Evolutionary conservation across 2,888 invertebrate species (phyloP), one percentile per base, ranked within the genome.

Genomic region (Rhorus exstirpatorius): DNA sequence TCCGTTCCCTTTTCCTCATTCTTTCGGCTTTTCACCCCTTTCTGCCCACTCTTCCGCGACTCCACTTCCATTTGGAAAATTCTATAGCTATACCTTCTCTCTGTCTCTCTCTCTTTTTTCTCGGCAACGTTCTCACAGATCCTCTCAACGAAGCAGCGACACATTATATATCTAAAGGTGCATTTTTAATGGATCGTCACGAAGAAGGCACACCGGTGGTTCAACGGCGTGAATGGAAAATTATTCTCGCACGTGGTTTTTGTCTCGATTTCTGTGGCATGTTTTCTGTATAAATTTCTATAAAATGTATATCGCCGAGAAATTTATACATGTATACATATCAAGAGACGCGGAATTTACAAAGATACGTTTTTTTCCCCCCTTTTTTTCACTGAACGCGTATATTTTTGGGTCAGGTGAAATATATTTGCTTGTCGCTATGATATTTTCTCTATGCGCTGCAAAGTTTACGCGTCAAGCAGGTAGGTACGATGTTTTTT

Each of bases 191-290:
- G 68, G 53, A 68, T 81, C 72, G 14, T 14, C 49, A 31, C 35
- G 63, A 65, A 70, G 53, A 74, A 79, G n/a, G n/a, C n/a, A 79
- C 79, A 72, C 58, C 41, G 63, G 35, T 60, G 49, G 58, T 46
- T 79, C 53, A 60, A 65, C 51, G 58, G 49, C 60, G 19, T 67
- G 67, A 79, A 79, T 67, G 67, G 60, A 72, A 72, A 79, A 79
- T 79, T 79, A 78, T 78, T 78, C 55, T 61, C 21, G 4, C 74
- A 53, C 51, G 68, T 60, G 58, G 58, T 67, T 67, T 17, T 53
- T 38, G 17, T n/a, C 12, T 35, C 46, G 21, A 35, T 81, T 58
- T 21, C 17, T 4, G 49, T 31, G 55, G 31, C 31, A 26, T n/a
- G 24, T 17, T 7, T n/a, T 19, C 12, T 21, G 17, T 6, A 63